These are phyloP conservation scores for Empidonax traillii DNA, from an alignment of 2,113 vertebrate genomes.

Conservation along the genomic window DNA sequence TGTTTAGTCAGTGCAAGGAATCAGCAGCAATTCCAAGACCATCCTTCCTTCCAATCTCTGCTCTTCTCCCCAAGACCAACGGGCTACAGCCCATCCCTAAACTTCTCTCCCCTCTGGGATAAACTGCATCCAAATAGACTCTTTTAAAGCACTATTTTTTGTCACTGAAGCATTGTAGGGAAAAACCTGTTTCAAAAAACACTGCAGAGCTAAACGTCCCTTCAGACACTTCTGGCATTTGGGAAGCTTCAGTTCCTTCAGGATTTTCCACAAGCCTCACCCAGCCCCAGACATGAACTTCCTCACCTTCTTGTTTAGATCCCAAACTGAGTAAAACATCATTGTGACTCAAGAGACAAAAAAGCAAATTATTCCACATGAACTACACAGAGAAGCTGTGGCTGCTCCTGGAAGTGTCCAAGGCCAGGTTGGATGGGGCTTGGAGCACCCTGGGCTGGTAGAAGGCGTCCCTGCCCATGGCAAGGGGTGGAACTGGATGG, in stretches of 20 bases:
- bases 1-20: fast-evolving
- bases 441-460: not conserved
- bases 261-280: not conserved
- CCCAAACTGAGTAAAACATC: not conserved
- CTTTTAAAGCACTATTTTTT: not conserved
- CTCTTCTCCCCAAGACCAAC: not conserved
- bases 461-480: not conserved
- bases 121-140: not conserved
- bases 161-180: not conserved
- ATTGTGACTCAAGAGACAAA: not conserved
- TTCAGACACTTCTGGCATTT: not conserved
- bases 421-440: not conserved
- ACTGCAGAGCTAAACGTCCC: not conserved
- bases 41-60: not conserved
- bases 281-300: not conserved
- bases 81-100: fast-evolving
- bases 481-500: not conserved
- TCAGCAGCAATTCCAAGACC: not conserved
- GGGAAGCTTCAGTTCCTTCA: not conserved
- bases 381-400: not conserved
- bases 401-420: not conserved
- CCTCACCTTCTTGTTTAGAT: not conserved
- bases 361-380: not conserved
- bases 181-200: not conserved
- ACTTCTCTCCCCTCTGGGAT: not conserved